These are phyloP conservation scores for Phyllotreta cruciferae DNA, from an alignment of 2,888 invertebrate species.

Conservation along the genomic window DNA sequence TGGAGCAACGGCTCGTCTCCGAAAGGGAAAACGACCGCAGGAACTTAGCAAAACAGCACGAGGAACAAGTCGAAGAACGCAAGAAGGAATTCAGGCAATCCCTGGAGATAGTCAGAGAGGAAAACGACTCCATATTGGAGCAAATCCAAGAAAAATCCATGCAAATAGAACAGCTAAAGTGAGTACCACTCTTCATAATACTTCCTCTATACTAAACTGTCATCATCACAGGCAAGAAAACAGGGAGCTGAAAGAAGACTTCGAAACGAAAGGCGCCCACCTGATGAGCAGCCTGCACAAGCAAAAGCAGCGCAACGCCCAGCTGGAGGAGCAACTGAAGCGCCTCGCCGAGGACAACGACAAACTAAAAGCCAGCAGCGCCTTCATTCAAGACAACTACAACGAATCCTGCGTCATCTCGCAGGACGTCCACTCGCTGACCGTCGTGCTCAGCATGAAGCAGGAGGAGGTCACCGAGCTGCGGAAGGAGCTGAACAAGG, in stretches of 20 bases:
- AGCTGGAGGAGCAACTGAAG: conserved; percentile 25
- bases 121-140: conserved; percentile 58
- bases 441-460: conserved; percentile 87
- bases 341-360: too few relatives aligned
- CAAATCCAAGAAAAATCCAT: conserved; percentile 56
- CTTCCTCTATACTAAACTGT: too few relatives aligned
- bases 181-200: not conserved
- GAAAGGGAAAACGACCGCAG: conserved; percentile 49
- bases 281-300: conserved; percentile 46
- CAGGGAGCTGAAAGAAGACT: conserved; percentile 52
- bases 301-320: conserved; percentile 47
- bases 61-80: conserved; percentile 55
- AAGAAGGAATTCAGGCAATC: conserved; percentile 48
- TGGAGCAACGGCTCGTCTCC: conserved; percentile 49
- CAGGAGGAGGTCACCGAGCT: conserved; percentile 85
- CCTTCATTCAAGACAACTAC: too few relatives aligned
- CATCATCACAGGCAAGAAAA: conserved; percentile 43
- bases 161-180: conserved; percentile 28
- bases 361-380: too few relatives aligned
- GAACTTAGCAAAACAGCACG: conserved; percentile 48
- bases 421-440: conserved; percentile 80
- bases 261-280: conserved; percentile 50
- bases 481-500: conserved; percentile 72
- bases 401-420: conserved; percentile 48
- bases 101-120: conserved; percentile 57